Conservation (phyloP, 2,888 invertebrate genomes). For the Campoletis raptor region DNA sequence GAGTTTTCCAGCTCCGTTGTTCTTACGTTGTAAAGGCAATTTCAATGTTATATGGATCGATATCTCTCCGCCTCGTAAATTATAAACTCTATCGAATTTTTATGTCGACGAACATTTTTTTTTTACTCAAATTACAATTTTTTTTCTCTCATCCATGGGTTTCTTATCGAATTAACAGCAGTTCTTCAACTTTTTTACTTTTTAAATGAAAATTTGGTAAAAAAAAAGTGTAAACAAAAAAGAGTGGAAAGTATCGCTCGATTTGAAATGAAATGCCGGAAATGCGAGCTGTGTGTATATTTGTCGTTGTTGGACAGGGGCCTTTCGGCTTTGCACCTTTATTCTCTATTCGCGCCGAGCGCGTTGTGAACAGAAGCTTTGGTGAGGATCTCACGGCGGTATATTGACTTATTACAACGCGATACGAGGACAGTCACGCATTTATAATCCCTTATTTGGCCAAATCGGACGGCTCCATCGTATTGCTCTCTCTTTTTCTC, state of each 20-base stretch:
- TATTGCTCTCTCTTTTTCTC: constrained; percentile 15
- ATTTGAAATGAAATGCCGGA: constrained; percentile 11
- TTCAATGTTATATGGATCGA: constrained; percentile 39
- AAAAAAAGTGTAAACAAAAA: background rate
- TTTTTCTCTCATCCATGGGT: background rate
- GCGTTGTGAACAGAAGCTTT: constrained; percentile 46
- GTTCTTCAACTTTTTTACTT: background rate
- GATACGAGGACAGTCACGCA: constrained; percentile 76
- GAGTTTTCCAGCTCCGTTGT: constrained; percentile 8
- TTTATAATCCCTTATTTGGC: constrained; percentile 82
- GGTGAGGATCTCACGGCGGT: constrained; percentile 63
- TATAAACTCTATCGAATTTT: constrained; percentile 37
- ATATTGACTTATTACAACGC: constrained; percentile 81
- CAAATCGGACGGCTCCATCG: constrained; percentile 82
- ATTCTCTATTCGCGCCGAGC: constrained; percentile 58
- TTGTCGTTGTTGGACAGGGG: constrained; percentile 19
- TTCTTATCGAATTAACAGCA: background rate
- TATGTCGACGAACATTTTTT: background rate
- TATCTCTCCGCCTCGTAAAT: constrained; percentile 54
- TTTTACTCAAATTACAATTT: background rate
- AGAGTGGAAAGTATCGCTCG: background rate
- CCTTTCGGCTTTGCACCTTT: constrained; percentile 54
- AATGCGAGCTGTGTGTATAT: background rate
- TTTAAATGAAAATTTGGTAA: background rate
- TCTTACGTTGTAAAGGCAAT: background rate